A percentile compares a stretch with the other conserved stretches of the same genome.
These are phyloP conservation scores for Chironomus riparius DNA, from an alignment of 2,888 invertebrate genomes.

Conservation along the genomic window DNA sequence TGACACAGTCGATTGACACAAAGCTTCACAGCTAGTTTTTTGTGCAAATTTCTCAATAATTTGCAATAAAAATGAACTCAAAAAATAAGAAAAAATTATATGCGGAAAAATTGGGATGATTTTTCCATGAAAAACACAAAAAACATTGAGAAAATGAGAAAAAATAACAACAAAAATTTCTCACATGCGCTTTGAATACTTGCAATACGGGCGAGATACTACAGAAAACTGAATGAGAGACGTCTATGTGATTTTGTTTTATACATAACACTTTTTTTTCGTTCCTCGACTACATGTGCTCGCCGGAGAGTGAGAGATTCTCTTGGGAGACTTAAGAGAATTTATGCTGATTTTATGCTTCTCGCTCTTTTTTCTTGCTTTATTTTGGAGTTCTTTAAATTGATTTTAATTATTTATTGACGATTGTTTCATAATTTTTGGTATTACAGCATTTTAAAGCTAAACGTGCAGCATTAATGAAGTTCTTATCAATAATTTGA, in stretches of 20 bases:
- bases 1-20: background rate
- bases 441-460: background rate
- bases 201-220: background rate
- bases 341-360: too few relatives aligned
- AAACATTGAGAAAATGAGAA: slow-evolving; percentile 1
- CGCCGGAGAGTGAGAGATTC: background rate
- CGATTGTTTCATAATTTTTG: background rate
- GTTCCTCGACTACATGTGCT: background rate
- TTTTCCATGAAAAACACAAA: background rate
- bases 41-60: background rate
- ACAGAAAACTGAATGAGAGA: background rate
- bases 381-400: background rate
- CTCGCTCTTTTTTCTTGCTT: background rate
- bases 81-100: background rate
- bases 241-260: background rate
- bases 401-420: background rate
- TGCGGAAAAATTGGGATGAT: background rate
- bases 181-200: slow-evolving; percentile 18
- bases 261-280: background rate
- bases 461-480: too few relatives aligned
- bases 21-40: background rate
- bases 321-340: background rate
- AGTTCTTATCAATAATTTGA: too few relatives aligned
- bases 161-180: slow-evolving; percentile 21
- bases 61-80: background rate